Evolutionary conservation across 2,888 invertebrate species (phyloP), one percentile per base, ranked within the genome.

Genomic region (Alloplasta piceator): DNA sequence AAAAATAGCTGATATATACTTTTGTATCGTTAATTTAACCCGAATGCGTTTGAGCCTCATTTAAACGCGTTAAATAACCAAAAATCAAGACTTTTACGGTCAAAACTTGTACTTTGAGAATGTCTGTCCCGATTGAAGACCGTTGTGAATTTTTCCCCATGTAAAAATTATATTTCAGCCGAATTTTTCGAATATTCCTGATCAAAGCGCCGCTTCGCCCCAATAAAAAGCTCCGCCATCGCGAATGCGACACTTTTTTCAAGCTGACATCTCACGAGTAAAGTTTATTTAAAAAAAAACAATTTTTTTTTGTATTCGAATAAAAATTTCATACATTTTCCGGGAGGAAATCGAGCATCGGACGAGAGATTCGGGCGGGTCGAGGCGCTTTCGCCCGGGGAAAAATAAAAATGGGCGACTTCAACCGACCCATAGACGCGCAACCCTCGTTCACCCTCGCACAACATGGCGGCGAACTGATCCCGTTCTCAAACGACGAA

Each of bases 401-500:
- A 87, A 89, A 89, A 89, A 87, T 87, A 88, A 90, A 89, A 87
- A 88, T 86, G 85, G 87, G 88, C 80, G 90, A 90, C 79, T 90
- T 90, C 88, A 90, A 90, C 89, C 89, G 87, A 83, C 89, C 26
- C 88, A 85, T 73, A 66, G 79, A 26, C 26, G 83, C 84, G 84
- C 77, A 84, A 81, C 83, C 80, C 82, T 78, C 73, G 64, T 70
- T 82, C 83, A 70, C 75, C 68, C 75, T 74, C 64, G 74, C 75
- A 61, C 75, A 78, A 74, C 56, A 82, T 82, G 82, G 82, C 82
- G 61, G 82, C 71, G 78, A 6, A 12, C 41, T 70, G 43, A 55
- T 67, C 75, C 41, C 64, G 70, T 64, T 70, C 39, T 12, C 60
- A 16, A 43, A 39, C 50, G 58, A 55, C 43, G 60, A 64, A 60